Evolutionary conservation across 2,797 vertebrate genomes (phyloP), one percentile per base, ranked within the genome.

Genomic region (Brachyrhaphis roseni): DNA sequence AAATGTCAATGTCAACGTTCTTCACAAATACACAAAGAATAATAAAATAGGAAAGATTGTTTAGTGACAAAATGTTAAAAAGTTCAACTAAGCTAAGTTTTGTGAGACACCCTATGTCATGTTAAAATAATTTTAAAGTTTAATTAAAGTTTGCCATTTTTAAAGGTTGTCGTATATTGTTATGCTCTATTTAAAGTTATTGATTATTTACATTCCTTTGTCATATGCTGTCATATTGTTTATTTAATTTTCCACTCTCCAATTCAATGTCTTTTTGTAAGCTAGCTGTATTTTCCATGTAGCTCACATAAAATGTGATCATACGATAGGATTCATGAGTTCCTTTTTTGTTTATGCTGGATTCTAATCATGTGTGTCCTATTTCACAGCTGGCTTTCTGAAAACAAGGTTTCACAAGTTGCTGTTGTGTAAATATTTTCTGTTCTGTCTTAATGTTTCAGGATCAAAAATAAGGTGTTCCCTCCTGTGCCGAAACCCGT

Each of bases 401-500:
- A 34, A 23, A 34, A 41, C 3, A 8, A 16, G 11, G 28, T 47
- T 68, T 72, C 70, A 49, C 39, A 76, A 4, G 36, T 73, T 43
- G 39, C 47, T 73, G 18, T 43, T 11, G 41, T 80, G 36, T 71
- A 11, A 76, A 76, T 10, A 31, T 64, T 59, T 45, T 68, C 20
- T 85, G 15, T 28, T 0, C 15, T 53, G 16, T 13, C 43, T 79
- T 80, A 0, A 45, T 83, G 8, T 82, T 43, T 23, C 51, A 95
- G 94, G 86, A 73, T 92, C 23, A 85, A 86, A 90, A 82, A 4
- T 47, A 93, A 82, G 78, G 28, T 92, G 66, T 84, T 89, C 10
- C 93, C 92, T 75, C 90, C 92, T 3, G 88, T 95, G 45, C 94
- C 94, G 0, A 92, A 1, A 39, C 94, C 94, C 36, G 82, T 94